Evolutionary conservation across 2,888 invertebrate species (phyloP).

Genomic region (Cyrtodaria siliqua): DNA sequence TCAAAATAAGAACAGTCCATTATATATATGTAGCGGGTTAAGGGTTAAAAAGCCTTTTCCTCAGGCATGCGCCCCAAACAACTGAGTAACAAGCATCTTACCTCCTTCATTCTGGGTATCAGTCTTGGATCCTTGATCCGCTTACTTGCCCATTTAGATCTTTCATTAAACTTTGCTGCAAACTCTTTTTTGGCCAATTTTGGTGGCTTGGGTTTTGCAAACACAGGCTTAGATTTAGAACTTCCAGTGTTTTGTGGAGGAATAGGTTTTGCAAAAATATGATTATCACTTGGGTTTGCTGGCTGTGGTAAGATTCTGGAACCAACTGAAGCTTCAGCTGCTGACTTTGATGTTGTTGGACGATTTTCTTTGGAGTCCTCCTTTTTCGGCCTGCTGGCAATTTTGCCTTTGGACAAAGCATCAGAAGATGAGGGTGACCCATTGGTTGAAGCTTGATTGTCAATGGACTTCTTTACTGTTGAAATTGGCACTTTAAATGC

Average conservation of each 20-base stretch:
- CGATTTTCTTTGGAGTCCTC: not conserved
- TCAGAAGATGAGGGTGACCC: too few relatives aligned
- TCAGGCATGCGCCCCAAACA: too few relatives aligned
- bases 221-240: not conserved
- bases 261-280: too few relatives aligned
- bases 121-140: slow-evolving; percentile 67
- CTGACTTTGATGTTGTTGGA: not conserved
- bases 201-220: slow-evolving; percentile 1
- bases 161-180: slow-evolving; percentile 17
- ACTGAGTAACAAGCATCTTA: slow-evolving; percentile 19
- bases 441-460: too few relatives aligned
- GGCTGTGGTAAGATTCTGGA: too few relatives aligned
- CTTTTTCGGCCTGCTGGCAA: not conserved
- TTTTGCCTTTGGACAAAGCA: not conserved
- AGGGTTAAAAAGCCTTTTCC: too few relatives aligned
- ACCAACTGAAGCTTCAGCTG: not conserved
- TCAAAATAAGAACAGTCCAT: too few relatives aligned
- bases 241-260: not conserved
- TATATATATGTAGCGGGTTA: too few relatives aligned
- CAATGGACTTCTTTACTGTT: too few relatives aligned
- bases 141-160: slow-evolving; percentile 21
- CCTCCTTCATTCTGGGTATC: slow-evolving; percentile 74
- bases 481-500: too few relatives aligned
- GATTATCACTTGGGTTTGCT: too few relatives aligned
- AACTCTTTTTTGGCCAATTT: slow-evolving; percentile 12